A percentile compares a stretch with the other conserved stretches of the same genome.
Conservation (phyloP, 2,113 vertebrate genomes). For the Lamprotornis superbus region DNA sequence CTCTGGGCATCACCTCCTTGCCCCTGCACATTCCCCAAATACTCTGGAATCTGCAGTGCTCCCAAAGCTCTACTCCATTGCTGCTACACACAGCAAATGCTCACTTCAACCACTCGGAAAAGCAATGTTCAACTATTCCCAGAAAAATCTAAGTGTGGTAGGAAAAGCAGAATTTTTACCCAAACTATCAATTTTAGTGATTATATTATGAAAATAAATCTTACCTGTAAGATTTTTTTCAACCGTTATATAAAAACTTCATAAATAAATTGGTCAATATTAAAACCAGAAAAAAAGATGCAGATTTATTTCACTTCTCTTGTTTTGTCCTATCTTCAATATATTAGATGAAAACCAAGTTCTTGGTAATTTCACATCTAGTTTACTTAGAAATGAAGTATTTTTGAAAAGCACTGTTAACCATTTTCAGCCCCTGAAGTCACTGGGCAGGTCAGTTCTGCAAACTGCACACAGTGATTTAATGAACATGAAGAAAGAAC, state of each 20-base stretch:
- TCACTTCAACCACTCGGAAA: not conserved
- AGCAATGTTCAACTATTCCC: not conserved
- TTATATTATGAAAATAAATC: not conserved
- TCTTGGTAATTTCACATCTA: not conserved
- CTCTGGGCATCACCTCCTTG: not conserved
- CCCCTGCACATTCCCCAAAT: not conserved
- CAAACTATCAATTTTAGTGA: not conserved
- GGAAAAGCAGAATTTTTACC: not conserved
- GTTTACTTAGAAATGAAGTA: not conserved
- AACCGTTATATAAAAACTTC: not conserved
- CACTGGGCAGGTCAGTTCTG: not conserved
- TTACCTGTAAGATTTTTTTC: not conserved
- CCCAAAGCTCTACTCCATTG: not conserved
- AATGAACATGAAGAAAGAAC: not conserved
- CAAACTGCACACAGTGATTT: rapidly evolving
- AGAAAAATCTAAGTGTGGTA: not conserved
- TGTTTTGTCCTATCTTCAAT: not conserved
- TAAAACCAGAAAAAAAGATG: not conserved
- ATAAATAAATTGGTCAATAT: not conserved
- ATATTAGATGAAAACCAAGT: not conserved
- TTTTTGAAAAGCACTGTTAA: not conserved
- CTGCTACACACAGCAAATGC: not conserved
- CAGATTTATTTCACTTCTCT: not conserved
- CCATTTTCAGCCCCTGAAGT: not conserved
- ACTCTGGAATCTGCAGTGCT: rapidly evolving